Percentiles rank a stretch among this genome's conserved stretches.
phyloP scores from a whole-genome alignment of 2,888 invertebrate genomes.

The Noctuana brunneofusca region DNA sequence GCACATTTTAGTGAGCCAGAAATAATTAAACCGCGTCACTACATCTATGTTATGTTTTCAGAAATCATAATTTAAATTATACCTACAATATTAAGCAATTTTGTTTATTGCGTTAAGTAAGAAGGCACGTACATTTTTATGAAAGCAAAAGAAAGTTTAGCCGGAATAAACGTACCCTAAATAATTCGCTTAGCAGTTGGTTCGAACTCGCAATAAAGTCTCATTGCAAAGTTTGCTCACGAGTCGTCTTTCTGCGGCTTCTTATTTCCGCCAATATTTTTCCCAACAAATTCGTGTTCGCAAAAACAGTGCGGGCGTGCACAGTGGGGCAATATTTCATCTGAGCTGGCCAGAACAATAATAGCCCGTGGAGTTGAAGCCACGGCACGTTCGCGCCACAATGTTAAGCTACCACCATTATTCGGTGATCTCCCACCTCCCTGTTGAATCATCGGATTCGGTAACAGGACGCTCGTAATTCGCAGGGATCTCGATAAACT shows the following conservation, averaged over 20 bases:
- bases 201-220: slow-evolving; percentile 43
- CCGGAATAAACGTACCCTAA: slow-evolving; percentile 22
- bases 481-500: slow-evolving; percentile 51
- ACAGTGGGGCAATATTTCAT: slow-evolving; percentile 82
- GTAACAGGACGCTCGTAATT: slow-evolving; percentile 44
- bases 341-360: slow-evolving; percentile 81
- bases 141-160: slow-evolving; percentile 9
- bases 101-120: neutral
- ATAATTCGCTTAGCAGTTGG: slow-evolving; percentile 24
- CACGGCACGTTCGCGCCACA: slow-evolving; percentile 81
- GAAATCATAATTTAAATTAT: no score
- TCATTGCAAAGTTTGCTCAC: slow-evolving; percentile 64
- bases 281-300: slow-evolving; percentile 72
- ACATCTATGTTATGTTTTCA: neutral
- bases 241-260: slow-evolving; percentile 60
- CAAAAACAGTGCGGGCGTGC: slow-evolving; percentile 75
- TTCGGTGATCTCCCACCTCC: slow-evolving; percentile 50
- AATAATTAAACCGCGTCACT: neutral
- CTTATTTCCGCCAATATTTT: slow-evolving; percentile 75
- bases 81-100: no score
- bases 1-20: slow-evolving; percentile 5
- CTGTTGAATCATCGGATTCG: slow-evolving; percentile 37
- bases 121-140: neutral
- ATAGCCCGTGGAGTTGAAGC: slow-evolving; percentile 77
- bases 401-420: slow-evolving; percentile 67